phyloP scores from a whole-genome alignment of 2,113 vertebrate species.

The Pipa parva region DNA sequence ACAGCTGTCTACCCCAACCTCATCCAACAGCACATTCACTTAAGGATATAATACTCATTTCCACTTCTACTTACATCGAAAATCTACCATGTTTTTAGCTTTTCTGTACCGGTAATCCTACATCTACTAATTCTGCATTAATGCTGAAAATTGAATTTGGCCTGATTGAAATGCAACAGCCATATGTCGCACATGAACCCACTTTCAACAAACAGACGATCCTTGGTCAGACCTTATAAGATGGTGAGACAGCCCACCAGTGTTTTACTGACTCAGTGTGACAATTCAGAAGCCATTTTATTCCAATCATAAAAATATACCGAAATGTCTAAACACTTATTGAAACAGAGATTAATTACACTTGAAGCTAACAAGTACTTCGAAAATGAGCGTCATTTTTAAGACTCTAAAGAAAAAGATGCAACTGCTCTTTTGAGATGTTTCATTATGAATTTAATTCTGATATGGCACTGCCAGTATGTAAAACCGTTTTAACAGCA shows the following conservation, averaged over 20 bases:
- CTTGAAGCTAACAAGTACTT: neutral
- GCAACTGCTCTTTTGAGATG: no score
- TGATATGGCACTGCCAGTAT: no score
- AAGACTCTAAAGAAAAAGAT: no score
- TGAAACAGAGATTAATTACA: neutral
- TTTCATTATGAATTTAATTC: no score
- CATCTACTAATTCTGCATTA: slow-evolving; percentile 11
- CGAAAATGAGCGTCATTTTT: no score
- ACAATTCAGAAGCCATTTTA: neutral
- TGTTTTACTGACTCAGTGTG: neutral
- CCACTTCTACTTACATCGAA: slow-evolving; percentile 26
- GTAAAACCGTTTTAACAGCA: no score
- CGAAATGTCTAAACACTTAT: neutral
- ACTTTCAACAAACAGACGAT: neutral
- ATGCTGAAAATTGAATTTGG: slow-evolving; percentile 21
- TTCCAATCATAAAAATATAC: neutral
- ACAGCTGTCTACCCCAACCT: slow-evolving; percentile 31
- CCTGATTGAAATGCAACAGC: slow-evolving; percentile 9
- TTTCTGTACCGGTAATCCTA: slow-evolving; percentile 20
- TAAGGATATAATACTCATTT: slow-evolving; percentile 31
- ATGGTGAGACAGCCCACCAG: neutral
- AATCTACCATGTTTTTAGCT: slow-evolving; percentile 1
- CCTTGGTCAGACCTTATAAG: no score
- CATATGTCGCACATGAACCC: neutral
- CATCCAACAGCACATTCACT: slow-evolving; percentile 19